Evolutionary conservation across 2,888 invertebrate genomes (phyloP).

Genomic region (Muscina levida): DNA sequence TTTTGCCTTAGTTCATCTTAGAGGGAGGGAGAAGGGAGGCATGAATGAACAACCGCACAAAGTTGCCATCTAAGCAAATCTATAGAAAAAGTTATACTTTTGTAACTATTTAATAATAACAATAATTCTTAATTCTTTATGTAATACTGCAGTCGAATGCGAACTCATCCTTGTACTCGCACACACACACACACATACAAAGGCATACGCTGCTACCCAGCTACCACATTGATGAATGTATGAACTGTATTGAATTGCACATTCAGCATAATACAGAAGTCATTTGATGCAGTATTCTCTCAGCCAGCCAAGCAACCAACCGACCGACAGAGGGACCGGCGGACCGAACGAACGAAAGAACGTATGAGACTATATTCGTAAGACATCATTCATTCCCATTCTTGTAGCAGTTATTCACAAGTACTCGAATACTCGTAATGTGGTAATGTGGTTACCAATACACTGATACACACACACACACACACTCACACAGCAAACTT

Average conservation of each 20-base stretch:
- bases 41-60: too few relatives aligned
- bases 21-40: too few relatives aligned
- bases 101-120: slow-evolving; percentile 61
- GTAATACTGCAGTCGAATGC: slow-evolving; percentile 7
- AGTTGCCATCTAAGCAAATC: slow-evolving; percentile 52
- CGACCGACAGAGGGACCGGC: too few relatives aligned
- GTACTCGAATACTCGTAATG: not conserved
- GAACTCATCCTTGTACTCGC: not conserved
- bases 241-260: slow-evolving; percentile 55
- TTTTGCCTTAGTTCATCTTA: too few relatives aligned
- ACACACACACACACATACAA: too few relatives aligned
- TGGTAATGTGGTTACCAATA: slow-evolving; percentile 2
- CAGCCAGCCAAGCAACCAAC: not conserved
- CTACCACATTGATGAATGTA: not conserved
- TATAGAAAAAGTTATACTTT: slow-evolving; percentile 51
- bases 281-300: slow-evolving; percentile 56
- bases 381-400: slow-evolving; percentile 7
- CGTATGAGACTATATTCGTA: too few relatives aligned
- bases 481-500: too few relatives aligned
- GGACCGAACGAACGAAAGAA: too few relatives aligned
- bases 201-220: too few relatives aligned
- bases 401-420: slow-evolving; percentile 1
- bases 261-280: slow-evolving; percentile 53
- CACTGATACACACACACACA: too few relatives aligned
- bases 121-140: slow-evolving; percentile 45